Evolutionary conservation across 1,140 invertebrate genomes (phyloP).

Genomic region (Andrena cerasifolii): DNA sequence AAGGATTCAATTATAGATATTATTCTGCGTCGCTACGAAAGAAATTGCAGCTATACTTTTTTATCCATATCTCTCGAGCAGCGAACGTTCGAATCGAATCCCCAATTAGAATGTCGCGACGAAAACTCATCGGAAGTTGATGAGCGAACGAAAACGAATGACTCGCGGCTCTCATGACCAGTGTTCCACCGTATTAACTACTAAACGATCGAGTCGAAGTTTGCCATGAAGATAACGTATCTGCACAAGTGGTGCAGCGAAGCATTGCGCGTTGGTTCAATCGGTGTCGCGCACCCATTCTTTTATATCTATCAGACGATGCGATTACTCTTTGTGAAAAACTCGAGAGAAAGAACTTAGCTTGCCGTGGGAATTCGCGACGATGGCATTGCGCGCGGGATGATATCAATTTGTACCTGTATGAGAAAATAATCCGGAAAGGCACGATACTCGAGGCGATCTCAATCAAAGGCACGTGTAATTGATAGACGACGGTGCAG

Average conservation of each 20-base stretch:
- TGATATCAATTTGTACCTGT: constrained; percentile 48
- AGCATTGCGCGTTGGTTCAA: too few relatives aligned
- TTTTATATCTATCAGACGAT: constrained; percentile 38
- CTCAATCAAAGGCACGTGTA: constrained; percentile 58
- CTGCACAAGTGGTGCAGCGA: too few relatives aligned
- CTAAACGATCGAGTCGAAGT: not conserved
- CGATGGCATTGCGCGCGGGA: not conserved
- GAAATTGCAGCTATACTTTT: constrained; percentile 17
- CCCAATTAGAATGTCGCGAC: constrained; percentile 31
- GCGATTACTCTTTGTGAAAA: not conserved
- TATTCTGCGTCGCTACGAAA: constrained; percentile 14
- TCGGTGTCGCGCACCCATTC: constrained; percentile 16
- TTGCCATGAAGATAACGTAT: not conserved
- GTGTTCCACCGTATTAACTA: too few relatives aligned
- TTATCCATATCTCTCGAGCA: constrained; percentile 2
- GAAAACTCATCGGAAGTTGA: constrained; percentile 4
- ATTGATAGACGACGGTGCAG: constrained; percentile 35
- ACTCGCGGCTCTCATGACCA: too few relatives aligned
- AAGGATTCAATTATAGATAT: not conserved
- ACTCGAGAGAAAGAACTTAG: constrained; percentile 7
- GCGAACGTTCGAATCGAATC: constrained; percentile 38
- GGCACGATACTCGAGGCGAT: constrained; percentile 56
- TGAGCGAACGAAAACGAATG: not conserved
- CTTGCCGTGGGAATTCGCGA: constrained; percentile 10
- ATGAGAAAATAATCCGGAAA: constrained; percentile 61